Evolutionary conservation across 2,113 vertebrate genomes (phyloP), one percentile per base, ranked within the genome.

Genomic region (Cyprinodon brontotheroides): DNA sequence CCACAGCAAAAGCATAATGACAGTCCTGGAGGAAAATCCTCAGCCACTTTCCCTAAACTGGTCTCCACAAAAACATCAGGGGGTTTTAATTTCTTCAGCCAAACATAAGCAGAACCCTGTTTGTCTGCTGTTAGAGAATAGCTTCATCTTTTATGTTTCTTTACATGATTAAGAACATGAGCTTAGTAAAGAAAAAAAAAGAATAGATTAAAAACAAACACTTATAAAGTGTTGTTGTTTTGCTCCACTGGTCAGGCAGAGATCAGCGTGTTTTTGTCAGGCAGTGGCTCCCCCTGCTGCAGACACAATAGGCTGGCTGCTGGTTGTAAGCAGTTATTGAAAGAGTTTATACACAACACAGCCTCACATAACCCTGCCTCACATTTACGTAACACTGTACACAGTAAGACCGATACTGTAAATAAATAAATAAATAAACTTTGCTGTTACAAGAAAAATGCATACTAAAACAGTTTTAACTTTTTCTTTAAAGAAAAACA

Each of bases 241-340:
- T 40, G 69, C 65, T 69, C 38, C 12, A 37, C 67, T 53, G 75
- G 45, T 57, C 85, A n/a, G 67, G 50, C 67, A 39, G 70, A 80
- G 73, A 20, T 57, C 80, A 38, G 78, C 4, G 53, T 68, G 82
- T 80, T 78, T 89, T 79, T 74, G 88, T 85, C 89, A 90, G 80
- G 59, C 86, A 89, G 90, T 89, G 74, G 92, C 92, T 91, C 92
- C 93, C 93, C 90, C 93, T 94, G 91, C 91, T 89, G 92, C 80
- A 84, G 68, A 62, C 72, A 2, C 6, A 70, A 38, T 7, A 75
- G 38, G 65, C 45, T 68, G 68, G 43, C 17, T 17, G 41, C 6
- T 37, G 36, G 59, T n/a, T 20, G 20, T 57, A 57, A 57, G 50
- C 50, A 48, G 62, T 75, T 81, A 61, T 50, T 89, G 72, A 83